Evolutionary conservation across 1,140 invertebrate species (phyloP).

Genomic region (Geopemphigus sp.): DNA sequence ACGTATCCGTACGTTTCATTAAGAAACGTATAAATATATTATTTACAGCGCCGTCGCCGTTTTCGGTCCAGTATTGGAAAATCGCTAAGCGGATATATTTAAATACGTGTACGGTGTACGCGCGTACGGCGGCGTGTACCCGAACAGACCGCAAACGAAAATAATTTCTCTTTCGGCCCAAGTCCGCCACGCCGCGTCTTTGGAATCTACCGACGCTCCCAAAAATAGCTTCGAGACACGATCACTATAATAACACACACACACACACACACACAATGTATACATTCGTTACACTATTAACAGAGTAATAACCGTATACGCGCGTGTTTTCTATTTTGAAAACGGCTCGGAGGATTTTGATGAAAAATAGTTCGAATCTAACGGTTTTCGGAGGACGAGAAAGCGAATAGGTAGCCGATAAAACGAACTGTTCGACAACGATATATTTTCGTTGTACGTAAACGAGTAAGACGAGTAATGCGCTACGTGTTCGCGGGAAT

Average conservation of each 20-base stretch:
- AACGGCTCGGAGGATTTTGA: too few species aligned
- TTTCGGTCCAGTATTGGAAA: not conserved
- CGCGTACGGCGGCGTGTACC: not conserved
- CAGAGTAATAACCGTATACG: too few species aligned
- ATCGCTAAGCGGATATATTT: not conserved
- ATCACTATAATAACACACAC: too few species aligned
- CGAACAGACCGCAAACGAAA: not conserved
- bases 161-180: constrained; percentile 11
- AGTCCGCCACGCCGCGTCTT: not conserved
- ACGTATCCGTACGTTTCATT: not conserved
- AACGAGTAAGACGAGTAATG: too few species aligned
- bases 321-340: too few species aligned
- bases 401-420: too few species aligned
- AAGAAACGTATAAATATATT: not conserved
- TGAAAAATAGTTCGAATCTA: too few species aligned
- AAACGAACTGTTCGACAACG: too few species aligned
- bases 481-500: too few species aligned
- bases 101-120: too few species aligned
- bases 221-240: not conserved
- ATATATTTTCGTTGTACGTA: too few species aligned
- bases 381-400: too few species aligned
- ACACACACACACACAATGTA: not conserved
- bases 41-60: not conserved
- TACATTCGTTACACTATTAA: not conserved
- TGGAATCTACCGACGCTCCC: not conserved